Conservation (phyloP, 2,888 invertebrate genomes). For the Tipula helvola region DNA sequence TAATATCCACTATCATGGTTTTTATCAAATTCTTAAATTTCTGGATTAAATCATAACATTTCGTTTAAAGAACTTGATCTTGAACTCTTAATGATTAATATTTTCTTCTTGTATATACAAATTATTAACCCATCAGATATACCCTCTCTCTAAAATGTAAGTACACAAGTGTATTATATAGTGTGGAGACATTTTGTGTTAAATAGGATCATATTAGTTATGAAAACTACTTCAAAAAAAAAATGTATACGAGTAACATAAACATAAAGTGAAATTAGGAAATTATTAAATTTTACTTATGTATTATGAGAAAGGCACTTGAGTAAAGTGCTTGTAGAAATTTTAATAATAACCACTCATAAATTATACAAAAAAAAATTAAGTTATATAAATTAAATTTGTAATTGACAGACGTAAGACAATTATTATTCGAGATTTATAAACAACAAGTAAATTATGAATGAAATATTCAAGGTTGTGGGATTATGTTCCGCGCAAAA, state of each 20-base stretch:
- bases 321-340: constrained; percentile 4
- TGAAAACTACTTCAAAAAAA: not conserved
- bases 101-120: not conserved
- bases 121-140: not conserved
- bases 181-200: constrained; percentile 4
- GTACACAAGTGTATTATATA: not conserved
- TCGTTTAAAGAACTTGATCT: not conserved
- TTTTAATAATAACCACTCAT: not conserved
- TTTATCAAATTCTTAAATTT: not conserved
- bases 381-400: not conserved
- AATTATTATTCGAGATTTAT: not conserved
- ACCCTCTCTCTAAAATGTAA: not conserved
- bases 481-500: not conserved
- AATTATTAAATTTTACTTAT: not conserved
- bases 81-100: not conserved
- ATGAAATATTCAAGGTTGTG: not conserved
- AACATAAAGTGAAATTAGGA: not conserved
- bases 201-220: not conserved
- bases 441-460: not conserved
- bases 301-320: not conserved
- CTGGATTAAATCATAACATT: not conserved
- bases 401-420: not conserved
- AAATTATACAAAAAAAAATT: not conserved
- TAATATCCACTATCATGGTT: not conserved
- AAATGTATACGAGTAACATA: not conserved